Conservation (phyloP, 1,140 invertebrate genomes). For the Bilobella aurantiaca region DNA sequence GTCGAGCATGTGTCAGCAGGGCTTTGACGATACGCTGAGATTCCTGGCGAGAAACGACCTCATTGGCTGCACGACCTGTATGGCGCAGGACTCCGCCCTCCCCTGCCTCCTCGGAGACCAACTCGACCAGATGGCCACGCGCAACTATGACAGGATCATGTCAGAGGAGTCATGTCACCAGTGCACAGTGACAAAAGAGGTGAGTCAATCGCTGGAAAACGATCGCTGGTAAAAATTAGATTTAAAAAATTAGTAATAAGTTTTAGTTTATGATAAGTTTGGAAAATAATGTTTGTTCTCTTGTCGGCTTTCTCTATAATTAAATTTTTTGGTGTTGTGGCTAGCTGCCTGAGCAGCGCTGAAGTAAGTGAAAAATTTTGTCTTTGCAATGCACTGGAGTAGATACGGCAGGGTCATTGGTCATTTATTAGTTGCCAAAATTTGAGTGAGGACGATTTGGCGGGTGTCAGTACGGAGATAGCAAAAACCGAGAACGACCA, state of each 20-base stretch:
- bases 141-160: constrained; percentile 33
- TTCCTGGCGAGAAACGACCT: constrained; percentile 86
- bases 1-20: constrained; percentile 93
- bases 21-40: constrained; percentile 88
- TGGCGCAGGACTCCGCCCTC: constrained; percentile 61
- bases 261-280: too few species aligned
- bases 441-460: too few species aligned
- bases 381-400: background rate
- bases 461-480: too few species aligned
- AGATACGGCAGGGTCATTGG: background rate
- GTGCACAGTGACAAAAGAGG: constrained; percentile 71
- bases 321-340: too few species aligned
- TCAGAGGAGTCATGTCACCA: constrained; percentile 66
- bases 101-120: constrained; percentile 64
- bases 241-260: too few species aligned
- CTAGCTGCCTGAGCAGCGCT: too few species aligned
- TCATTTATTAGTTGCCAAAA: background rate
- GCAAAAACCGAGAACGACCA: too few species aligned
- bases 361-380: too few species aligned
- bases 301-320: too few species aligned
- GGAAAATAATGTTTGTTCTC: too few species aligned
- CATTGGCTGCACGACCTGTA: constrained; percentile 70
- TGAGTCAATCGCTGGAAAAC: too few species aligned
- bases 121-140: constrained; percentile 40
- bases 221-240: too few species aligned